A percentile compares a stretch with the other conserved stretches of the same genome.
Conservation (phyloP, 2,113 vertebrate species). For the Rhinogobius similis region DNA sequence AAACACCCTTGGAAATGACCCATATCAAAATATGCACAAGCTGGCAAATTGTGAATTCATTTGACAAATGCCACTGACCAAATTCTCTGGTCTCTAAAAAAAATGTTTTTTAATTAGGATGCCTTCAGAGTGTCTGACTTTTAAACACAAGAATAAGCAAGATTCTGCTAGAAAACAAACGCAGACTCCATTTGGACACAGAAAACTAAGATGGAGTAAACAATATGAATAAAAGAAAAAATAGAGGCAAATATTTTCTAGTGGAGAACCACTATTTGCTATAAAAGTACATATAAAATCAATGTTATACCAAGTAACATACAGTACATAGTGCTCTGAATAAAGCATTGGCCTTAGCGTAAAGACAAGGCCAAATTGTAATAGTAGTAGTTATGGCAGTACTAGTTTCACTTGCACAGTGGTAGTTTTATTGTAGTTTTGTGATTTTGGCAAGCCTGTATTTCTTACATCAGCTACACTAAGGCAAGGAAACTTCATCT, state of each 20-base stretch:
- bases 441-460: not conserved
- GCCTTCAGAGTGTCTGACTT: constrained; percentile 24
- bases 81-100: constrained; percentile 26
- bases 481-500: too few relatives aligned
- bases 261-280: constrained; percentile 40
- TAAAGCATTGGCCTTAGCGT: constrained; percentile 26
- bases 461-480: not conserved
- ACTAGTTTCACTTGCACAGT: not conserved
- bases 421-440: not conserved
- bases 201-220: constrained; percentile 36
- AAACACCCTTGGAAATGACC: constrained; percentile 45
- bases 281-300: constrained; percentile 19
- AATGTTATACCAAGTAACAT: constrained; percentile 9
- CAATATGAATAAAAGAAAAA: constrained; percentile 58
- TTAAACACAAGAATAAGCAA: constrained; percentile 20
- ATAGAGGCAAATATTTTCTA: constrained; percentile 54
- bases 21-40: constrained; percentile 34
- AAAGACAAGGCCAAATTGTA: not conserved
- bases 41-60: constrained; percentile 15
- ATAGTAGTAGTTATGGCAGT: not conserved
- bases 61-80: constrained; percentile 28
- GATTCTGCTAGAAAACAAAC: constrained; percentile 22
- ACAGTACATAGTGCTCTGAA: not conserved
- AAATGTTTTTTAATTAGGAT: constrained; percentile 30
- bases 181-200: constrained; percentile 35